These are phyloP conservation scores for Cactoblastis cactorum DNA, from an alignment of 2,888 invertebrate species.

Conservation along the genomic window DNA sequence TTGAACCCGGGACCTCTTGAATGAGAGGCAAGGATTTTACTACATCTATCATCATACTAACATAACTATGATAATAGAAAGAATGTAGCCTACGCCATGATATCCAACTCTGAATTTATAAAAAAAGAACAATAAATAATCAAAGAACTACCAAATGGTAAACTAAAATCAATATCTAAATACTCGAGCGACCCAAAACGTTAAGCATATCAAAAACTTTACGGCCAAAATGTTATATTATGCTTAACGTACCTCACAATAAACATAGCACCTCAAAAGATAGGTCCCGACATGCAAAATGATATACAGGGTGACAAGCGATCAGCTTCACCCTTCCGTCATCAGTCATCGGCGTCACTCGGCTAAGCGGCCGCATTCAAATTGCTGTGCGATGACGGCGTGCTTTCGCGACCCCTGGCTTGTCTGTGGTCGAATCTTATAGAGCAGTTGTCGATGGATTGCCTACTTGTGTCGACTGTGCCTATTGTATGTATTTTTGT, in stretches of 20 bases:
- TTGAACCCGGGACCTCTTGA: no score
- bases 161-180: no score
- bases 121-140: no score
- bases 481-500: background rate
- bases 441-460: constrained; percentile 26
- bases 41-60: no score
- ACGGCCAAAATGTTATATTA: no score
- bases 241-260: background rate
- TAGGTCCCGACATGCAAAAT: constrained; percentile 41
- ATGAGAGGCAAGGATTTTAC: no score
- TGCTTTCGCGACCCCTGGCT: constrained; percentile 74
- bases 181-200: background rate
- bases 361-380: constrained; percentile 78
- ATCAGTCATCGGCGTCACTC: constrained; percentile 74
- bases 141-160: no score
- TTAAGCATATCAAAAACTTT: no score
- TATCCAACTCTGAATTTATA: no score
- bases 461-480: no score
- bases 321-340: constrained; percentile 75
- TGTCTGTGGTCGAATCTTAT: constrained; percentile 53
- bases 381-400: constrained; percentile 76
- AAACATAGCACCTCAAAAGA: constrained; percentile 10
- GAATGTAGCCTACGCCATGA: no score
- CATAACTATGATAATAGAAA: no score
- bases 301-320: constrained; percentile 65